These are phyloP conservation scores for Ariopsis seemanni DNA, from an alignment of 2,113 vertebrate species.

Conservation along the genomic window DNA sequence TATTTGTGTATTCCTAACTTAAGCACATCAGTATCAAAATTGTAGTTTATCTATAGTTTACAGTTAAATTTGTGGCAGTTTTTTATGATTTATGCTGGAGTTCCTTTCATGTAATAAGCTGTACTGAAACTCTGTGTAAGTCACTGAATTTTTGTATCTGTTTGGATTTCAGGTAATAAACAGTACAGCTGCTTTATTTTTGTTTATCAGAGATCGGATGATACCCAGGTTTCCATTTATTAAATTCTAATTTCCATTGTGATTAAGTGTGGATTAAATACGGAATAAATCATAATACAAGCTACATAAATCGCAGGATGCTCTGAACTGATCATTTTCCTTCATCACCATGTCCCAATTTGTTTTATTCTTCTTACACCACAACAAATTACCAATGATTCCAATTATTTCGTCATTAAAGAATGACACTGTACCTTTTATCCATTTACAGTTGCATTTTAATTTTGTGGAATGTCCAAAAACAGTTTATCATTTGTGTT, in stretches of 20 bases:
- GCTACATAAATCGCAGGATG: neutral
- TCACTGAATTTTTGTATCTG: neutral
- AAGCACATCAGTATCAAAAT: neutral
- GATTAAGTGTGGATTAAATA: neutral
- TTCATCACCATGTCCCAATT: neutral
- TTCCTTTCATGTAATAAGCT: neutral
- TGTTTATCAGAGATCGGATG: neutral
- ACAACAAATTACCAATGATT: neutral
- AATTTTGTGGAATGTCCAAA: no score
- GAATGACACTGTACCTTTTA: no score
- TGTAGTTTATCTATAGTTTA: neutral
- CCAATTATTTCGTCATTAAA: neutral
- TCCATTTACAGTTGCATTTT: no score
- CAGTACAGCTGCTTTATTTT: neutral
- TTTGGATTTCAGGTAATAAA: neutral
- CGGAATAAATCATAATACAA: neutral
- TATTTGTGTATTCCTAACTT: neutral
- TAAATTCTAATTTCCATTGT: neutral
- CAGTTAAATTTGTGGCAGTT: neutral
- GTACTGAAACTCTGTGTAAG: neutral
- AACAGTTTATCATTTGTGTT: neutral
- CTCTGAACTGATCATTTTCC: neutral
- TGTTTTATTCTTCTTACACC: neutral
- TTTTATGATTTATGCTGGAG: neutral
- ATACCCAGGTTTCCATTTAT: no score